phyloP scores from a whole-genome alignment of 2,888 invertebrate species.

The Tuberolachnus salignus region DNA sequence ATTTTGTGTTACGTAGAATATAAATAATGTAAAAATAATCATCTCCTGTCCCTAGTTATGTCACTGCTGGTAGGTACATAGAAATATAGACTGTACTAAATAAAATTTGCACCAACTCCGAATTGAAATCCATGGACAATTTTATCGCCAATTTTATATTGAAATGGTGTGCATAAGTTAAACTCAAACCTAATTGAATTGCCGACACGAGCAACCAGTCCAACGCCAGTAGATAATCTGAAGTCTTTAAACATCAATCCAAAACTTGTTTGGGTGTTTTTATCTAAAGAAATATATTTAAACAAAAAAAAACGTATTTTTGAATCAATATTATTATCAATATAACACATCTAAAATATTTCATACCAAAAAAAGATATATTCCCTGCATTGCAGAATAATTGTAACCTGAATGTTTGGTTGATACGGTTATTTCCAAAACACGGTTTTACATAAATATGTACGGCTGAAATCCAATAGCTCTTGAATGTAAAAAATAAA shows the following conservation, averaged over 20 bases:
- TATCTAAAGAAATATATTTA: conserved; percentile 16
- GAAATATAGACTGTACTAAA: conserved; percentile 64
- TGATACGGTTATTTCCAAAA: conserved; percentile 42
- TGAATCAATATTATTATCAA: neutral
- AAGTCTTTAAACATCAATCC: conserved; percentile 31
- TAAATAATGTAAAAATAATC: too few relatives aligned
- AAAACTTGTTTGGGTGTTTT: conserved; percentile 14
- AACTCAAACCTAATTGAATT: conserved; percentile 49
- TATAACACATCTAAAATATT: neutral
- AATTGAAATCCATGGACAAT: conserved; percentile 77
- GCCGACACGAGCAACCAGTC: conserved; percentile 39
- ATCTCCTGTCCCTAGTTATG: too few relatives aligned
- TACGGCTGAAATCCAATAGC: conserved; percentile 47
- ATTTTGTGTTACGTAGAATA: too few relatives aligned
- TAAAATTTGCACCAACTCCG: conserved; percentile 81
- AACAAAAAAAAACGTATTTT: neutral
- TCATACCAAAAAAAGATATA: conserved; percentile 48
- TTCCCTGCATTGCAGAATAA: conserved; percentile 56
- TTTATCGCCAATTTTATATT: conserved; percentile 60
- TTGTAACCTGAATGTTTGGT: conserved; percentile 37
- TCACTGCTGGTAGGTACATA: too few relatives aligned
- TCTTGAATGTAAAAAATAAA: neutral
- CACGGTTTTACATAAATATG: conserved; percentile 50
- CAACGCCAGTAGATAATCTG: conserved; percentile 44
- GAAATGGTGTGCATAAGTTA: conserved; percentile 47